These are phyloP conservation scores for Ivindomyrus marchei DNA, from an alignment of 2,113 vertebrate species.

Conservation along the genomic window DNA sequence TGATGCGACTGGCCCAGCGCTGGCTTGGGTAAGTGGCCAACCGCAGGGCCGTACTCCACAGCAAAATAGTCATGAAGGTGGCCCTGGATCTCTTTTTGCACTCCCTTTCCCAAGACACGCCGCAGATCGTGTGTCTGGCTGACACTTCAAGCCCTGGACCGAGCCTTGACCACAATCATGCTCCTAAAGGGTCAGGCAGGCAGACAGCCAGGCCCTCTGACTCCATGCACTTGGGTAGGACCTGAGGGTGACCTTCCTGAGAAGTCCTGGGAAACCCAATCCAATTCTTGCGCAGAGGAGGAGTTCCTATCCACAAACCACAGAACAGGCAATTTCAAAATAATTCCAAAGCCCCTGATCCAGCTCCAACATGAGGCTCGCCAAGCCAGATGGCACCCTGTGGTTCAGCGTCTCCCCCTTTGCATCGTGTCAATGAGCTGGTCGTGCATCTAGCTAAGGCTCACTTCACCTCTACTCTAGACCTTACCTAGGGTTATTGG, in stretches of 20 bases:
- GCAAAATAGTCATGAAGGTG: neutral
- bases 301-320: conserved; percentile 20
- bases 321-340: neutral
- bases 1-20: neutral
- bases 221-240: neutral
- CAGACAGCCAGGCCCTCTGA: neutral
- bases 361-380: no score
- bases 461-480: no score
- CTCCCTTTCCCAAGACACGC: neutral
- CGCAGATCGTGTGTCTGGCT: neutral
- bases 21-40: neutral
- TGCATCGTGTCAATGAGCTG: no score
- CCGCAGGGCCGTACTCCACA: neutral
- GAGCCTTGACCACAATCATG: neutral
- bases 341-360: no score
- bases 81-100: no score
- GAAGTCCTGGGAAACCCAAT: neutral
- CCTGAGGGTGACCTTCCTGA: neutral
- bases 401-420: no score
- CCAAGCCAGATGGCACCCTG: no score
- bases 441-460: no score
- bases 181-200: neutral
- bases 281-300: neutral
- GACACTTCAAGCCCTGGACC: neutral
- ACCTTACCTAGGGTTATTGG: no score